A percentile compares a stretch with the other conserved stretches of the same genome.
These are phyloP conservation scores for Eublepharis macularius DNA, from an alignment of 2,113 vertebrate species.

Conservation along the genomic window DNA sequence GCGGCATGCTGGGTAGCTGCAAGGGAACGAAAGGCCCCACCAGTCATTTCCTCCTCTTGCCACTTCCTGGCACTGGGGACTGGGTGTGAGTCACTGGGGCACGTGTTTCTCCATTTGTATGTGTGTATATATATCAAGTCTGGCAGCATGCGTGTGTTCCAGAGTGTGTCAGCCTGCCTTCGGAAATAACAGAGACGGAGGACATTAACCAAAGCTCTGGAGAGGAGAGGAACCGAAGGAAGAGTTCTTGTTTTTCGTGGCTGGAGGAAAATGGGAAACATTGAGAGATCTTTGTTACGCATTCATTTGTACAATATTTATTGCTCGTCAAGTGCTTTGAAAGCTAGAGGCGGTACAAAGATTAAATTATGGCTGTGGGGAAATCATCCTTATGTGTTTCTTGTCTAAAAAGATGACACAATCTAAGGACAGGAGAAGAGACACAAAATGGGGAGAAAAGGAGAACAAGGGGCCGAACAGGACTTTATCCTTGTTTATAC, in stretches of 20 bases:
- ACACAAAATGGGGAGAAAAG: too few species aligned
- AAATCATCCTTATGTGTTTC: too few species aligned
- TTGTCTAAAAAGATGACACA: too few species aligned
- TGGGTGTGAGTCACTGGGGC: neutral
- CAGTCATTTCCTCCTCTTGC: conserved; percentile 33
- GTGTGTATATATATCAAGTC: conserved; percentile 1
- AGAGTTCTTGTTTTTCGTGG: neutral
- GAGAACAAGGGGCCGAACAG: too few species aligned
- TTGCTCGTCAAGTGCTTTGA: too few species aligned
- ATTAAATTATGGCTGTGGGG: too few species aligned
- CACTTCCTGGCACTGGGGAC: conserved; percentile 26
- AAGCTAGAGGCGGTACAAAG: too few species aligned
- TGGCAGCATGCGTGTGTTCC: neutral
- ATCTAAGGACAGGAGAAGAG: too few species aligned
- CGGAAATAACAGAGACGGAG: neutral
- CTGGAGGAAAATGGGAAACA: too few species aligned
- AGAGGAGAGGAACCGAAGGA: neutral
- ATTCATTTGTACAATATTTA: too few species aligned
- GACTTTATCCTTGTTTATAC: too few species aligned
- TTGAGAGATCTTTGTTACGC: too few species aligned
- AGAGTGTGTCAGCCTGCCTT: neutral
- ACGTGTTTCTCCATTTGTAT: conserved; percentile 8
- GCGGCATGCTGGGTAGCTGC: neutral
- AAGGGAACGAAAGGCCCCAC: neutral
- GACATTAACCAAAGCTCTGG: neutral